Percentiles rank a stretch among this genome's conserved stretches.
Conservation (phyloP, 2,888 invertebrate genomes). For the Cephus spinipes region DNA sequence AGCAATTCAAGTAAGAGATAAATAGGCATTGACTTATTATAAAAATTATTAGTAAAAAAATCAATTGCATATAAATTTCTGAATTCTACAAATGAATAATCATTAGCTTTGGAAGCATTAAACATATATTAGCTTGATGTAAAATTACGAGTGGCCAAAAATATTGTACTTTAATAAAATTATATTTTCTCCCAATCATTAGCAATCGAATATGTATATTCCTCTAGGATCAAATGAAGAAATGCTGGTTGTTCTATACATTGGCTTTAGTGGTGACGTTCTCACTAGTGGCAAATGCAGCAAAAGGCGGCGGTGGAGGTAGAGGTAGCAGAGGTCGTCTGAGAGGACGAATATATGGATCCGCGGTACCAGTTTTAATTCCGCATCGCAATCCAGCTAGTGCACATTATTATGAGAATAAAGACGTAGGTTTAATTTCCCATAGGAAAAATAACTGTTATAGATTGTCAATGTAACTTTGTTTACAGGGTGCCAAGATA, state of each 20-base stretch:
- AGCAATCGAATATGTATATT: not conserved
- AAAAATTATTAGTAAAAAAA: not conserved
- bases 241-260: constrained; percentile 41
- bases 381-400: constrained; percentile 72
- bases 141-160: not conserved
- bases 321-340: constrained; percentile 55
- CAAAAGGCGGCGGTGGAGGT: constrained; percentile 50
- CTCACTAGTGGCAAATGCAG: constrained; percentile 40
- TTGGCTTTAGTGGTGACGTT: constrained; percentile 39
- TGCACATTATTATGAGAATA: constrained; percentile 74
- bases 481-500: constrained; percentile 75
- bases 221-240: constrained; percentile 37
- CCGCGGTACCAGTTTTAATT: constrained; percentile 70
- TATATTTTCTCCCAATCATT: not conserved
- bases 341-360: constrained; percentile 67
- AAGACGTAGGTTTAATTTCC: constrained; percentile 70
- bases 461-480: not conserved
- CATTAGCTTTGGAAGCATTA: not conserved
- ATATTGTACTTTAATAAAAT: not conserved
- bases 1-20: not conserved
- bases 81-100: not conserved
- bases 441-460: not conserved
- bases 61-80: not conserved
- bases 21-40: not conserved
- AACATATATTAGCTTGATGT: not conserved